Evolutionary conservation across 2,113 vertebrate species (phyloP).

Genomic region (Chaetodon auriga): DNA sequence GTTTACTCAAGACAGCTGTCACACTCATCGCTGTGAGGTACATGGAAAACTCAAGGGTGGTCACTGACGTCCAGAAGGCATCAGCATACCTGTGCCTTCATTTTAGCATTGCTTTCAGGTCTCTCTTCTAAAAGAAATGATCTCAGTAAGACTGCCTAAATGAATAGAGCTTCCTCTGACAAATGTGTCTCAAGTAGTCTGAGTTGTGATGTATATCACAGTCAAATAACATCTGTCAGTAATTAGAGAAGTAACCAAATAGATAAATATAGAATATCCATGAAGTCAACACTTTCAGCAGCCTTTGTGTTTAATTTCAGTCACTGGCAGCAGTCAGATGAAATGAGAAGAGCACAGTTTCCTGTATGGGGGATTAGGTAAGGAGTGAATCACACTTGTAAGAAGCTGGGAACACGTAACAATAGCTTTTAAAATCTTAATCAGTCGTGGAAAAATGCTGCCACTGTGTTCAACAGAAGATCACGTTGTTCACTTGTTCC

Average conservation of each 20-base stretch:
- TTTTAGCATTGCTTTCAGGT: no score
- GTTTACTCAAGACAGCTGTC: no score
- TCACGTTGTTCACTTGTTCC: not conserved
- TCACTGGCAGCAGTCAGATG: conserved; percentile 30
- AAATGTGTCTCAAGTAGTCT: not conserved
- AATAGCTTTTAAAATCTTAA: conserved; percentile 6
- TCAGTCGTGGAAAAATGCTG: not conserved
- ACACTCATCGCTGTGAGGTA: not conserved
- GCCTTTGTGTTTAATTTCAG: not conserved
- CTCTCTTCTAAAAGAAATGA: not conserved
- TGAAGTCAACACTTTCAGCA: conserved; percentile 12
- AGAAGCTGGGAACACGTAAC: conserved; percentile 23
- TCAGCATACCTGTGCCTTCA: not conserved
- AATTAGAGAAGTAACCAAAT: no score
- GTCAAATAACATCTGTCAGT: not conserved
- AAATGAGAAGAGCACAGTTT: not conserved
- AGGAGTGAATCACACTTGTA: conserved; percentile 27
- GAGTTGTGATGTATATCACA: no score
- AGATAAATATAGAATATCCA: not conserved
- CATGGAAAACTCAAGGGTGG: not conserved
- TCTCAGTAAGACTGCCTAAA: not conserved
- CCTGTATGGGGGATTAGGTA: conserved; percentile 1
- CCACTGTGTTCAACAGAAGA: not conserved
- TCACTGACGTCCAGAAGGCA: not conserved
- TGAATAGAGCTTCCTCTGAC: not conserved